These are phyloP conservation scores for Malachius bipustulatus DNA, from an alignment of 2,888 invertebrate genomes.

Conservation along the genomic window DNA sequence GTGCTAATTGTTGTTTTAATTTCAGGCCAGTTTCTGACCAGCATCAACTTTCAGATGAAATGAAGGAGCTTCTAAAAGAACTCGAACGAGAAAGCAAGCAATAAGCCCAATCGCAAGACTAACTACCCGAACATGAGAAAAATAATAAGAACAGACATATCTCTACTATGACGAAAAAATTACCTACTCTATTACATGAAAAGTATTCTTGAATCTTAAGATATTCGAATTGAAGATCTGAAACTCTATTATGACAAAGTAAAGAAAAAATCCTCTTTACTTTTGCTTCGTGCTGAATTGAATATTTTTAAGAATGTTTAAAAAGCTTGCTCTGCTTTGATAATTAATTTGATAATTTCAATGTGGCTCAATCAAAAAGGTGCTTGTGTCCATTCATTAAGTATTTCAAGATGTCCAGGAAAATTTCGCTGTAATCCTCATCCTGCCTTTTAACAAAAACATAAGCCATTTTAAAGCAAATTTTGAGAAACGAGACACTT, in stretches of 20 bases:
- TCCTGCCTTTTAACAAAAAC: background rate
- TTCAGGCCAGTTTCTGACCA: conserved; percentile 31
- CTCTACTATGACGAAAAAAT: conserved; percentile 14
- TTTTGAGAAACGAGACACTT: background rate
- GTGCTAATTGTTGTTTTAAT: no score
- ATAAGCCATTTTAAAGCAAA: background rate
- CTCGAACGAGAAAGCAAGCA: conserved; percentile 35
- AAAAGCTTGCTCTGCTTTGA: conserved; percentile 2
- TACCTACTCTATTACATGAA: conserved; percentile 8
- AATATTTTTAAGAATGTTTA: no score
- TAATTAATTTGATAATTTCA: background rate
- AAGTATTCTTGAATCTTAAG: conserved; percentile 13
- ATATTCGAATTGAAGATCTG: background rate
- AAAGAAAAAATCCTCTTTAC: conserved; percentile 5
- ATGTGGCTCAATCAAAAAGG: background rate
- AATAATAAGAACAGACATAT: conserved; percentile 16
- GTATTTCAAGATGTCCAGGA: background rate
- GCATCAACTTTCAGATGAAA: conserved; percentile 36
- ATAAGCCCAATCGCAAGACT: conserved; percentile 18
- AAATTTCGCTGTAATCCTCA: no score
- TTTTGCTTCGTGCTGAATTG: background rate
- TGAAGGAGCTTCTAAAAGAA: conserved; percentile 34
- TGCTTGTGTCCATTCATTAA: background rate
- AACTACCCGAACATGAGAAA: conserved; percentile 4
- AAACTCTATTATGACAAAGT: conserved; percentile 1